These are phyloP conservation scores for Drosophila greeni DNA, from an alignment of 2,888 invertebrate species.

Conservation along the genomic window DNA sequence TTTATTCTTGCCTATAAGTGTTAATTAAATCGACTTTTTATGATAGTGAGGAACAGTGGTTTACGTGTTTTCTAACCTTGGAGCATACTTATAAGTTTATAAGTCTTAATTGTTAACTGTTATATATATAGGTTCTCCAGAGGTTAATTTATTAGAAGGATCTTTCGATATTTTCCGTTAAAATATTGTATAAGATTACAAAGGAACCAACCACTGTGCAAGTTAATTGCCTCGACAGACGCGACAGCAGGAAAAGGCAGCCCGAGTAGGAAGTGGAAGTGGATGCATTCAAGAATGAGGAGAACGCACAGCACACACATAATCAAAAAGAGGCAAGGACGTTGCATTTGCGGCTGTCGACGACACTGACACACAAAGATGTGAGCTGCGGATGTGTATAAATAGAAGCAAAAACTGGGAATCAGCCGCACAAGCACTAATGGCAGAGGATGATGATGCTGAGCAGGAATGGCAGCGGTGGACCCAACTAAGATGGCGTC, in stretches of 20 bases:
- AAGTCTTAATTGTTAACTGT: background rate
- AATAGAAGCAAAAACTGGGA: conserved; percentile 51
- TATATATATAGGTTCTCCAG: no score
- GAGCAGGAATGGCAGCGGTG: conserved; percentile 3
- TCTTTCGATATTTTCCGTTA: background rate
- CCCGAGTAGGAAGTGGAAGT: conserved; percentile 38
- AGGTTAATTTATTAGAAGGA: no score
- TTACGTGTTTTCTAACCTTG: no score
- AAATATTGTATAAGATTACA: background rate
- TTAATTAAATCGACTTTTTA: conserved; percentile 17
- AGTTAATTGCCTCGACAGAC: conserved; percentile 33
- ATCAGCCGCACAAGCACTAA: conserved; percentile 6
- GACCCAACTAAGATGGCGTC: conserved; percentile 60
- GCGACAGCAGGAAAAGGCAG: conserved; percentile 27
- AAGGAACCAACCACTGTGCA: conserved; percentile 19
- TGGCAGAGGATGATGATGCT: background rate
- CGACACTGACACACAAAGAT: conserved; percentile 62
- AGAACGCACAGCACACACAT: conserved; percentile 11
- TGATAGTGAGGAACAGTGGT: conserved; percentile 5
- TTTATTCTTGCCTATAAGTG: conserved; percentile 19
- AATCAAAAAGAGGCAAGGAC: conserved; percentile 58
- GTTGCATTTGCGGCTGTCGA: conserved; percentile 45
- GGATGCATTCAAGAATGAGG: conserved; percentile 13
- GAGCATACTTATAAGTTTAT: background rate
- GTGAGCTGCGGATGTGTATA: conserved; percentile 36